These are phyloP conservation scores for Sphecodes monilicornis DNA, from an alignment of 2,888 invertebrate species.

Conservation along the genomic window DNA sequence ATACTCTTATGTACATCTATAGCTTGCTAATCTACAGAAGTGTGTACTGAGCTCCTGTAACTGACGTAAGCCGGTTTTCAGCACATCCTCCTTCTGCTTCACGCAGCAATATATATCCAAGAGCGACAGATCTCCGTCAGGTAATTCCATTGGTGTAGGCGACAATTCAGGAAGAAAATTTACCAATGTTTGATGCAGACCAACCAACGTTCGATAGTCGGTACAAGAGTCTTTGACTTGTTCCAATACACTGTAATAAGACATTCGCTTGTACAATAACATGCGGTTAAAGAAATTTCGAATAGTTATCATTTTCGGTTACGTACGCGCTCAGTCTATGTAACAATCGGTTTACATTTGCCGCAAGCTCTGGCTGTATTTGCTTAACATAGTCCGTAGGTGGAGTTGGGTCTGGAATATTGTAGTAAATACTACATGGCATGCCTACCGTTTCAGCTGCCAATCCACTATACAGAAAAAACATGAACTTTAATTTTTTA, in stretches of 20 bases:
- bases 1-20: constrained; percentile 38
- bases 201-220: constrained; percentile 69
- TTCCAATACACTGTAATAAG: constrained; percentile 73
- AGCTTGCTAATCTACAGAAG: constrained; percentile 75
- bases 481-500: neutral
- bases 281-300: neutral
- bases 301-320: neutral
- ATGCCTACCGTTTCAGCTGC: constrained; percentile 71
- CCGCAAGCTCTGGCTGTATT: constrained; percentile 73
- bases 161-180: constrained; percentile 71
- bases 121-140: constrained; percentile 61
- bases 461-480: constrained; percentile 70
- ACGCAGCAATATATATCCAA: constrained; percentile 79
- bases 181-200: constrained; percentile 72
- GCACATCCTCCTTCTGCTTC: constrained; percentile 68
- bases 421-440: constrained; percentile 71
- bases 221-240: constrained; percentile 63
- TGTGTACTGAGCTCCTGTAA: constrained; percentile 78
- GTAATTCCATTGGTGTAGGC: neutral
- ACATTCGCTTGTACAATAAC: neutral
- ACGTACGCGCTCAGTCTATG: constrained; percentile 74
- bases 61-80: constrained; percentile 77
- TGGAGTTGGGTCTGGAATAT: constrained; percentile 63
- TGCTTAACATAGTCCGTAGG: constrained; percentile 61
- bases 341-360: constrained; percentile 73